These are phyloP conservation scores for Gavia stellata DNA, from an alignment of 2,113 vertebrate genomes.

Conservation along the genomic window DNA sequence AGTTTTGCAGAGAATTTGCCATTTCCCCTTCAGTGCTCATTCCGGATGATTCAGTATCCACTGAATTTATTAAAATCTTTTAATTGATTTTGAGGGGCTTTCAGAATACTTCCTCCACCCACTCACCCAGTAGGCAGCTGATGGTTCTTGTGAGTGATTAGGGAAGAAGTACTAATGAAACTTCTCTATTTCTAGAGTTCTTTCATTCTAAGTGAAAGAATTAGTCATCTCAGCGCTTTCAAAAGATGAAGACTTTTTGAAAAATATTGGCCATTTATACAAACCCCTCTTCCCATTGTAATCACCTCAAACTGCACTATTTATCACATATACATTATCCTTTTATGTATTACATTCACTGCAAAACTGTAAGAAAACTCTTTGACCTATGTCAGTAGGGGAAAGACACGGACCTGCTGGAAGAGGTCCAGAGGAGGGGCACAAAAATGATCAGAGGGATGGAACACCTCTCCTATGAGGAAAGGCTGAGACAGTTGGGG, in stretches of 20 bases:
- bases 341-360: neutral
- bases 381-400: neutral
- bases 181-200: neutral
- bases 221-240: neutral
- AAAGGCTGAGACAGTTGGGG: neutral
- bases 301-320: neutral
- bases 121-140: neutral
- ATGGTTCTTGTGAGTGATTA: neutral
- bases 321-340: neutral
- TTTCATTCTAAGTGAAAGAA: neutral
- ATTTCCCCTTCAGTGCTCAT: neutral
- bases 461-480: neutral
- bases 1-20: neutral
- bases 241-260: neutral
- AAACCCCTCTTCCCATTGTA: neutral
- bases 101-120: neutral
- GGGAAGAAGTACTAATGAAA: neutral
- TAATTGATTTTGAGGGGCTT: neutral
- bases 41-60: neutral
- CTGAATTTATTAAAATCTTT: neutral
- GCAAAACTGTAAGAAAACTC: neutral
- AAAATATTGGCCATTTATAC: neutral
- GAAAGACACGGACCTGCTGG: neutral
- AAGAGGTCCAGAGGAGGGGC: neutral
- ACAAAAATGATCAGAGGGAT: neutral